Percentiles rank a stretch among this genome's conserved stretches.
These are phyloP conservation scores for Horisme vitalbata DNA, from an alignment of 2,888 invertebrate genomes.

Conservation along the genomic window DNA sequence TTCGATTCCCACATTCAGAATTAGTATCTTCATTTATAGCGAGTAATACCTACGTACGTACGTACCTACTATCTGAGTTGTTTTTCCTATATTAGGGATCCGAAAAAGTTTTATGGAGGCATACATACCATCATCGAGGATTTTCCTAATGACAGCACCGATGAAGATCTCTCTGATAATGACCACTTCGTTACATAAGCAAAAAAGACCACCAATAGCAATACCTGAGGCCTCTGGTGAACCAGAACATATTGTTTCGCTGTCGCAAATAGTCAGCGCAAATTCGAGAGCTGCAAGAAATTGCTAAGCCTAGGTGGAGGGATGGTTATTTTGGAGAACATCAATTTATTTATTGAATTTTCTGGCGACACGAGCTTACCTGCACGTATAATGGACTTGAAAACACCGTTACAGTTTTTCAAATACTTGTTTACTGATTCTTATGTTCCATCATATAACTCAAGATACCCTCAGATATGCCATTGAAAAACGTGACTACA, in stretches of 20 bases:
- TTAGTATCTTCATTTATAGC: too few relatives aligned
- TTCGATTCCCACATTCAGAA: too few relatives aligned
- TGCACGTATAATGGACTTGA: conserved; percentile 4
- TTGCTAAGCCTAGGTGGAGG: conserved; percentile 4
- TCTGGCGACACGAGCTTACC: conserved; percentile 5
- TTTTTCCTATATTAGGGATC: too few relatives aligned
- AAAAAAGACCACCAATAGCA: too few relatives aligned
- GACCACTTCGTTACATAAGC: background rate
- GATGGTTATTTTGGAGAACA: conserved; percentile 4
- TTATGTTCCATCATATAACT: conserved; percentile 1
- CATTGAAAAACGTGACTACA: conserved; percentile 11
- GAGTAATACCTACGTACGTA: too few relatives aligned
- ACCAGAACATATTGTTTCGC: background rate
- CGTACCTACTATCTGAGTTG: too few relatives aligned
- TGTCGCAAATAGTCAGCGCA: too few relatives aligned
- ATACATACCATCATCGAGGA: too few relatives aligned
- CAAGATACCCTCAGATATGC: conserved; percentile 4
- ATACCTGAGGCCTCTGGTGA: conserved; percentile 3
- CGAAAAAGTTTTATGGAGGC: too few relatives aligned
- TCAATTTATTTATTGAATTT: background rate
- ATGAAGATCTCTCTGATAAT: conserved; percentile 4
- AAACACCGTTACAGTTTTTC: conserved; percentile 13
- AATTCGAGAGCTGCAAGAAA: too few relatives aligned
- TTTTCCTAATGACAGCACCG: conserved; percentile 3
- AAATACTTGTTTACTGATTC: conserved; percentile 13